These are phyloP conservation scores for Lucilia cuprina DNA, from an alignment of 1,140 invertebrate genomes.

Conservation along the genomic window DNA sequence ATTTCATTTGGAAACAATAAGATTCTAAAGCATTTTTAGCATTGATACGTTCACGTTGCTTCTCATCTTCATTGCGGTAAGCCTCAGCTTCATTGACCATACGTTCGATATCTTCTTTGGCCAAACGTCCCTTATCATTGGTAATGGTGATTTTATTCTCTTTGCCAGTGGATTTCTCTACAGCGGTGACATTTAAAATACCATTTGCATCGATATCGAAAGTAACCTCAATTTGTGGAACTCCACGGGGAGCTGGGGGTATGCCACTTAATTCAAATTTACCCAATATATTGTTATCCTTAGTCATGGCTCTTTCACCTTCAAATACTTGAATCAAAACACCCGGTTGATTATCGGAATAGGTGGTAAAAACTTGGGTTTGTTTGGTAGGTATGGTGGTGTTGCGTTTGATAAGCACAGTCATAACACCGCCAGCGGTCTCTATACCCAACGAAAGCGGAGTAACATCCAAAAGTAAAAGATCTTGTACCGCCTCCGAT, in stretches of 20 bases:
- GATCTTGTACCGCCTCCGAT: conserved; percentile 87
- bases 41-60: conserved; percentile 85
- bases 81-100: conserved; percentile 98
- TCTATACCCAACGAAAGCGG: conserved; percentile 97
- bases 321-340: conserved; percentile 90
- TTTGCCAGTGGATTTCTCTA: conserved; percentile 92
- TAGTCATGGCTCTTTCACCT: conserved; percentile 90
- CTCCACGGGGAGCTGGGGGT: conserved; percentile 90
- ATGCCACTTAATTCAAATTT: conserved; percentile 94
- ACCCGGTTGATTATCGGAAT: conserved; percentile 95
- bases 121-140: conserved; percentile 95
- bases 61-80: conserved; percentile 89
- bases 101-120: conserved; percentile 94
- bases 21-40: conserved; percentile 92
- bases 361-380: conserved; percentile 95
- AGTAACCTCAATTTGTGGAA: conserved; percentile 92
- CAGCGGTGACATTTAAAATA: conserved; percentile 85
- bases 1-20: conserved; percentile 97
- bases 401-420: conserved; percentile 93
- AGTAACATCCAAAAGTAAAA: conserved; percentile 91
- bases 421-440: conserved; percentile 97
- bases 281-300: conserved; percentile 89
- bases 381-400: conserved; percentile 96
- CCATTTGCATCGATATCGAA: conserved; percentile 91
- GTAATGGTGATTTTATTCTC: conserved; percentile 98